Percentiles rank a stretch among this genome's conserved stretches.
Evolutionary conservation across 2,113 vertebrate species (phyloP).

Genomic region (Tylochromis polylepis): DNA sequence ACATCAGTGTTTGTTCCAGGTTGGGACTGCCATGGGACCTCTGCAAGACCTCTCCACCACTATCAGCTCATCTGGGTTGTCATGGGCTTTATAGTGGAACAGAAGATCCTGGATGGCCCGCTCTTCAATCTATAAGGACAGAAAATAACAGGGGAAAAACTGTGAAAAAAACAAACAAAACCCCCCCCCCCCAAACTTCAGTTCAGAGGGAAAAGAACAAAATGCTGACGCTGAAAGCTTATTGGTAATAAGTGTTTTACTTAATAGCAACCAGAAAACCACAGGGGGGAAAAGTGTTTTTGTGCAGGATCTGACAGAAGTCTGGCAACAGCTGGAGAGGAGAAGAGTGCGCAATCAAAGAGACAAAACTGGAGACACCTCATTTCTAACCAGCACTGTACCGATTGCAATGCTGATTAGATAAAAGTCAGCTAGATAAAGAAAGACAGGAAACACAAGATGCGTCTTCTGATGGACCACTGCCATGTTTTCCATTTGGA

Average conservation of each 20-base stretch:
- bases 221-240: slow-evolving; percentile 8
- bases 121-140: slow-evolving; percentile 84
- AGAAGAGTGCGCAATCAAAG: neutral
- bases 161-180: neutral
- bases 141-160: neutral
- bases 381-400: neutral
- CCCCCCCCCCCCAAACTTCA: neutral
- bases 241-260: slow-evolving; percentile 22
- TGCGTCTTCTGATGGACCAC: neutral
- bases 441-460: neutral
- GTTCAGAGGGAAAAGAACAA: neutral
- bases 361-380: neutral
- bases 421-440: neutral
- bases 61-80: slow-evolving; percentile 93
- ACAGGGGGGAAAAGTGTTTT: neutral
- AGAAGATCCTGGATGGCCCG: slow-evolving; percentile 91
- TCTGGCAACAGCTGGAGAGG: slow-evolving; percentile 4
- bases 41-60: slow-evolving; percentile 86
- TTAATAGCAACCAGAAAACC: slow-evolving; percentile 35
- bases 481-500: neutral
- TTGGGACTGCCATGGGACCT: slow-evolving; percentile 86
- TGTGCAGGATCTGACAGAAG: slow-evolving; percentile 29
- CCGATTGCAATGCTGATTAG: neutral
- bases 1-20: slow-evolving; percentile 90
- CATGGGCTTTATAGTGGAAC: slow-evolving; percentile 82